Conservation (phyloP, 2,888 invertebrate species). For the Deroplatys truncata region DNA sequence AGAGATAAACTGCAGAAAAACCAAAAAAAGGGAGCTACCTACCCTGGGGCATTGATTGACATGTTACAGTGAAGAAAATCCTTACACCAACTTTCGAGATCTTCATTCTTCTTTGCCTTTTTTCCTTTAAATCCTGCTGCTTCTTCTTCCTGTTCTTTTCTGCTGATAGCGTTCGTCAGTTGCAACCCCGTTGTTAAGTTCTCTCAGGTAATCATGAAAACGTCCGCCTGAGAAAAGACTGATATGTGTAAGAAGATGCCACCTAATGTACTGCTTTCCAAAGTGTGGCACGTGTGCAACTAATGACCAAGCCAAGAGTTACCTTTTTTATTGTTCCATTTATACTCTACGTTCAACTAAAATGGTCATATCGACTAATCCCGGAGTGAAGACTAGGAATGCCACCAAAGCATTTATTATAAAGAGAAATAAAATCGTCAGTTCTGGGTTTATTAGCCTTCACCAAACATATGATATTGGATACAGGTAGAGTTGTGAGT, state of each 20-base stretch:
- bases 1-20: neutral
- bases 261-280: neutral
- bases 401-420: too few relatives aligned
- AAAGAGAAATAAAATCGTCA: too few relatives aligned
- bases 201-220: neutral
- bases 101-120: neutral
- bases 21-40: neutral
- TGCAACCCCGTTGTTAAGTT: neutral
- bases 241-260: neutral
- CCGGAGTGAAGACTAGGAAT: too few relatives aligned
- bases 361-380: too few relatives aligned
- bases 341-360: too few relatives aligned
- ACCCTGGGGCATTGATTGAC: neutral
- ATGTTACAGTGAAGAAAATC: neutral
- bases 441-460: too few relatives aligned
- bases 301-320: neutral
- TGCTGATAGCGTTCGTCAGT: neutral
- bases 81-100: neutral
- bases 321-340: too few relatives aligned
- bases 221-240: neutral
- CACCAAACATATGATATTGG: too few relatives aligned
- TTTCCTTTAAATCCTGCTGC: neutral
- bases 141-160: neutral
- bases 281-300: neutral
- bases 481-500: too few relatives aligned